Base-by-base conservation (phyloP, 2,888 invertebrate genomes). In the Aspidiotus destructor region DNA sequence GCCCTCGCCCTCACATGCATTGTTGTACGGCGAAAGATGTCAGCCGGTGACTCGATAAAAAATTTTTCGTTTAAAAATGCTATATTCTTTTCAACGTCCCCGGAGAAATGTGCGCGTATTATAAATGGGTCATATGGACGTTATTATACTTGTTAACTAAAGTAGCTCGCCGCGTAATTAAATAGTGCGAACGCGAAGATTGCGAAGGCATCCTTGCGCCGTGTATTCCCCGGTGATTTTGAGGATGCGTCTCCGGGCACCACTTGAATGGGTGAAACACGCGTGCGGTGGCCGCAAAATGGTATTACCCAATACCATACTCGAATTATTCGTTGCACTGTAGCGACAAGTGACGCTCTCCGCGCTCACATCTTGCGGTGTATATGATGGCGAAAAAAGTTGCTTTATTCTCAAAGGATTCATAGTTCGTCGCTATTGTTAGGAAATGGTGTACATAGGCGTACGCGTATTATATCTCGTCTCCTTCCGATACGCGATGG, bases 201-300 rank as follows among this genome's bases (percentile, higher is more conserved):
- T 16, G 57, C 57, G 57, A 57, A 57, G 57, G 57, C 57, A 57
- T 57, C 16, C 16, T 52, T 6, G 1, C 15, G 57, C 57, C 57
- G 57, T 16, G 7, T 48, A n/a, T 16, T 57, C 57, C 57, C 57
- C 28, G 16, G 16, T 57, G 57, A 16, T 57, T 10, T 10, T 16
- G 57, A 17, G 15, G 48, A 28, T 11, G 44, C 40, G 53, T 63
- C 63, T 63, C 63, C 53, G 53, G 63, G 41, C 41, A 41, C 63
- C 63, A 63, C 63, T 63, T 54, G 40, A 61, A 60, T 13, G 60
- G 11, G 16, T 41, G n/a, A 54, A 54, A 54, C 16, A 5, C 28
- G 28, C 28, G 28, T 28, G 28, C 5, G 28, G 28, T 28, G 28
- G 28, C 28, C 28, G 28, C 28, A 28, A 48, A 48, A 11, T 48